A percentile compares a stretch with the other conserved stretches of the same genome.
Conservation (phyloP, 2,888 invertebrate species). For the Mimas tiliae region DNA sequence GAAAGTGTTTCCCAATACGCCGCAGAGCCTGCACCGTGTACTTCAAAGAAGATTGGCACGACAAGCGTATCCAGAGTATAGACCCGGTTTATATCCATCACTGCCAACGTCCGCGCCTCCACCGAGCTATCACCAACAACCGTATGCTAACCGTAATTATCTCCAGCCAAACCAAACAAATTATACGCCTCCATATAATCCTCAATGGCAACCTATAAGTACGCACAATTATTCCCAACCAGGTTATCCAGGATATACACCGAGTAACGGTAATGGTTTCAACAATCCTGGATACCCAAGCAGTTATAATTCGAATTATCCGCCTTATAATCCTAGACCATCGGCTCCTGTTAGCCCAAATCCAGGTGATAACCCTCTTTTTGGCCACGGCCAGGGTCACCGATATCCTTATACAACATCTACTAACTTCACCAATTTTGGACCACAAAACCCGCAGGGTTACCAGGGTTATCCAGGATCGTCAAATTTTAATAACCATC, state of each 20-base stretch:
- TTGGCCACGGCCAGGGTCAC: not conserved
- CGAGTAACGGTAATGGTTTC: not conserved
- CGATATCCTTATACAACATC: not conserved
- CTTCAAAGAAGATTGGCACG: not conserved
- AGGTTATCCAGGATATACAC: constrained; percentile 6
- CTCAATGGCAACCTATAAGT: not conserved
- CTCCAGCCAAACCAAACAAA: not conserved
- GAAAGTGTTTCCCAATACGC: not conserved
- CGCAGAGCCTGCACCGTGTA: not conserved
- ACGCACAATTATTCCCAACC: constrained; percentile 5
- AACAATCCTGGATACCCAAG: not conserved
- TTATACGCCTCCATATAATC: constrained; percentile 17
- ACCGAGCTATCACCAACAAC: not conserved
- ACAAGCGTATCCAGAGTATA: constrained; percentile 8
- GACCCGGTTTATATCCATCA: not conserved
- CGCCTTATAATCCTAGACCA: constrained; percentile 3
- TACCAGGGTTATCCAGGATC: constrained; percentile 3
- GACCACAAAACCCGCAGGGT: not conserved
- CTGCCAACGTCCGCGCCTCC: constrained; percentile 3
- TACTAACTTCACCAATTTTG: constrained; percentile 16
- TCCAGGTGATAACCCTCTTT: not conserved
- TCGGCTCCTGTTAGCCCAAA: not conserved
- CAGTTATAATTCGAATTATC: not conserved
- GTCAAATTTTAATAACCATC: not conserved
- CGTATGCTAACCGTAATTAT: not conserved